Evolutionary conservation across 2,888 invertebrate genomes (phyloP).

Genomic region (Drosophila melanocephala): DNA sequence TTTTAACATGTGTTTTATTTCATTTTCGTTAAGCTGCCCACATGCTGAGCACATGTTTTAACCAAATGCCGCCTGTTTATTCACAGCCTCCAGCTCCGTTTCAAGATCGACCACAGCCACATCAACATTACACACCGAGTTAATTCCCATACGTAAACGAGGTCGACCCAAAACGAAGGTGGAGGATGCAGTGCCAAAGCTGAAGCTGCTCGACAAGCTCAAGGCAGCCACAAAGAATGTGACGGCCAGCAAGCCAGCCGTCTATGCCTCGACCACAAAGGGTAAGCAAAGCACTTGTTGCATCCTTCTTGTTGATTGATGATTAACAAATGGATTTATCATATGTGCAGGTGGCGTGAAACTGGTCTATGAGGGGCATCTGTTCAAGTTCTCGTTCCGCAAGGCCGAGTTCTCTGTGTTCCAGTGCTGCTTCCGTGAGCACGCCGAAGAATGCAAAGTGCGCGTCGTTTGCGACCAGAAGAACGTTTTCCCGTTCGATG

Average conservation of each 20-base stretch:
- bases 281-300: constrained; percentile 67
- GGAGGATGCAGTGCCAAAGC: constrained; percentile 55
- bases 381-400: constrained; percentile 83
- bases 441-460: constrained; percentile 82
- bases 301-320: constrained; percentile 2
- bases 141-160: constrained; percentile 69
- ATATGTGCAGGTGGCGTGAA: constrained; percentile 82
- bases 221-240: constrained; percentile 66
- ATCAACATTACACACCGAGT: constrained; percentile 52
- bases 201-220: constrained; percentile 72
- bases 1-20: constrained; percentile 72
- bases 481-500: constrained; percentile 81
- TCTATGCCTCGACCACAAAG: constrained; percentile 84
- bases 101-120: constrained; percentile 45
- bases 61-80: constrained; percentile 47
- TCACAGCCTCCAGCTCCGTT: constrained; percentile 6
- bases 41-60: constrained; percentile 36
- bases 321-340: background rate
- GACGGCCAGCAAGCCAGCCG: constrained; percentile 66
- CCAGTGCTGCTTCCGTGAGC: constrained; percentile 84
- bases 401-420: constrained; percentile 82
- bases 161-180: constrained; percentile 73
- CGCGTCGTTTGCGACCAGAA: constrained; percentile 83
- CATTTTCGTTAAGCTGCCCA: constrained; percentile 34
- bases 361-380: constrained; percentile 82